Conservation (phyloP, 1,140 invertebrate genomes). For the Drosophila repleta region DNA sequence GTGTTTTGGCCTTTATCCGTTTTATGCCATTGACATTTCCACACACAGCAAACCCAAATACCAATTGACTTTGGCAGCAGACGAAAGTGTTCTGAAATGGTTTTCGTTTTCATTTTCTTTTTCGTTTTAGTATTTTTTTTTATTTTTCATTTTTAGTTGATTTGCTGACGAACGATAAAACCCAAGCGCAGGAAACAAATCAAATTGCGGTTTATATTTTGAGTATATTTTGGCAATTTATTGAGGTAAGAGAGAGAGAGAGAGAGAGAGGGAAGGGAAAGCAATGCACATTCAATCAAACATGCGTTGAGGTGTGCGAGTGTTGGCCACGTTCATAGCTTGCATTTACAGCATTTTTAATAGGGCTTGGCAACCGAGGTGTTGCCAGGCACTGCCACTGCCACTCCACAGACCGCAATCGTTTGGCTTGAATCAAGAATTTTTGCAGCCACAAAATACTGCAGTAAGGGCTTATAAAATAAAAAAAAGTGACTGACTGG, state of each 20-base stretch:
- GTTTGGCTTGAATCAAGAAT: conserved; percentile 14
- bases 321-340: not conserved
- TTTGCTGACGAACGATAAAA: conserved; percentile 45
- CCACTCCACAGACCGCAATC: conserved; percentile 20
- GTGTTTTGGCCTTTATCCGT: conserved; percentile 62
- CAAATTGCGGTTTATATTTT: conserved; percentile 40
- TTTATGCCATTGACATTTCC: conserved; percentile 75
- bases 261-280: not conserved
- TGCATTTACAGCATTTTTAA: conserved; percentile 7
- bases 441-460: conserved; percentile 6
- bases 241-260: not conserved
- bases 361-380: conserved; percentile 12
- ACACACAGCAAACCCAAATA: conserved; percentile 67
- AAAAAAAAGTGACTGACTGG: not conserved
- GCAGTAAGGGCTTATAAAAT: not conserved
- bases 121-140: conserved; percentile 31
- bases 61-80: conserved; percentile 52
- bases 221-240: conserved; percentile 32
- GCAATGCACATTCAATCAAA: conserved; percentile 24
- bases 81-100: conserved; percentile 32
- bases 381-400: conserved; percentile 4
- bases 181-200: conserved; percentile 35
- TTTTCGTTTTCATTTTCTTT: conserved; percentile 44
- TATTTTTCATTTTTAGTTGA: conserved; percentile 51
- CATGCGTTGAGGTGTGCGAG: not conserved